Conservation (phyloP, 2,888 invertebrate species). For the Protophormia terraenovae region DNA sequence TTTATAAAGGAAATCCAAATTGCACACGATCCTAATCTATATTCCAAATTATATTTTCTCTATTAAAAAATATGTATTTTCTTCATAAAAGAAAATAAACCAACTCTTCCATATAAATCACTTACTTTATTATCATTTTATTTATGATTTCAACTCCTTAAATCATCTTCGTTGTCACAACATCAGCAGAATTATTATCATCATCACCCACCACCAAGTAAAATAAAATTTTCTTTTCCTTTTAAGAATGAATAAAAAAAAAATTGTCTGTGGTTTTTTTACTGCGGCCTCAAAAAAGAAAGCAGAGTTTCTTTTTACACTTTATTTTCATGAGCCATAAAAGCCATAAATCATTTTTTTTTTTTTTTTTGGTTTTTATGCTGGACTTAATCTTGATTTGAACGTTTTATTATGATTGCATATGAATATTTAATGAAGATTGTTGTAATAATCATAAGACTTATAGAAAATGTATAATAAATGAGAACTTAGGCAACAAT, state of each 20-base stretch:
- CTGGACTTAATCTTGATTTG: slow-evolving; percentile 25
- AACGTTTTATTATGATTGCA: slow-evolving; percentile 53
- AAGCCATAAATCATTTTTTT: slow-evolving; percentile 44
- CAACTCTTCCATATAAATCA: slow-evolving; percentile 12
- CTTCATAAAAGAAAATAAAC: background rate
- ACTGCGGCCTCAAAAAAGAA: background rate
- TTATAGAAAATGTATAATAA: background rate
- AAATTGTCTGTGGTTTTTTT: slow-evolving; percentile 23
- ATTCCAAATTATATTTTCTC: background rate
- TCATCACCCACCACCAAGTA: slow-evolving; percentile 14
- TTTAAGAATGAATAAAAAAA: slow-evolving; percentile 12
- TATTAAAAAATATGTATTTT: background rate
- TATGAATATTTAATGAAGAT: slow-evolving; percentile 51
- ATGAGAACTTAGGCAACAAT: background rate
- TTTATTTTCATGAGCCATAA: slow-evolving; percentile 32
- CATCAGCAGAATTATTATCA: background rate
- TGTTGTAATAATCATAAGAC: slow-evolving; percentile 3
- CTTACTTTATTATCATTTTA: slow-evolving; percentile 46
- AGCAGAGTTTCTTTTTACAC: background rate
- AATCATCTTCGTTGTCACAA: slow-evolving; percentile 43
- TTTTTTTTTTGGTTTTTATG: background rate
- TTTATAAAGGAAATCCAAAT: too few relatives aligned
- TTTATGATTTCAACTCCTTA: slow-evolving; percentile 34
- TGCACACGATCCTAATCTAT: too few relatives aligned
- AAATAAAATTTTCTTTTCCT: background rate